Evolutionary conservation across 2,797 vertebrate species (phyloP), one percentile per base, ranked within the genome.

Genomic region (Gymnothorax reevesii): DNA sequence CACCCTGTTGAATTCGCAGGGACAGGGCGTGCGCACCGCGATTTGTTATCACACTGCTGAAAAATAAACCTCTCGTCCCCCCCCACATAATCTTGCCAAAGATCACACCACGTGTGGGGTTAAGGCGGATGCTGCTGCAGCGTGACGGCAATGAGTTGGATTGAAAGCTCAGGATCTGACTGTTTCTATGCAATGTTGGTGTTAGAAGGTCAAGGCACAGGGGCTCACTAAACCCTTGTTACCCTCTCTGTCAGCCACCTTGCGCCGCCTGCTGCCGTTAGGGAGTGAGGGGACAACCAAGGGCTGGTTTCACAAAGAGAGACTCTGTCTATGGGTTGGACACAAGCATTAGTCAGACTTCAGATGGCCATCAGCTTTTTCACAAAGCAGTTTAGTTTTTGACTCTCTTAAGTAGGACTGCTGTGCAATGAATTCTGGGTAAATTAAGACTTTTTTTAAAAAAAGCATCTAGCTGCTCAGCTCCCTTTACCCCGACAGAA

Each of bases 41-140:
- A 62, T 82, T 42, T 83, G 64, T 83, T 27, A 73, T 69, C 80
- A 75, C 71, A 64, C 85, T 84, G 82, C 12, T 52, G 77, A 84
- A 54, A 69, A 69, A 69, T 25, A 69, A 66, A 52, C 59, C 83
- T 54, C 82, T 42, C 64, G 9, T 22, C 33, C 87, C 69, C 4
- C 73, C 49, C 22, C 77, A 17, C 52, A 17, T 15, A 5, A 49
- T 12, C 77, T 80, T n/a, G 25, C 17, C 55, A 4, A 54, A 9
- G 77, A n/a, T 80, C 52, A 22, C 77, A 80, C 77, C 77, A n/a
- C n/a, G 77, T 55, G 17, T n/a, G 77, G 49, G 52, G 77, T 55
- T 80, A 22, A 52, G 77, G 77, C 77, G 77, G 52, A 55, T 80
- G 77, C 55, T 80, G 55, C 20, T 20, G 2, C 42, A 9, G 25